Conservation (phyloP, 2,888 invertebrate species). For the Fragum sueziense region DNA sequence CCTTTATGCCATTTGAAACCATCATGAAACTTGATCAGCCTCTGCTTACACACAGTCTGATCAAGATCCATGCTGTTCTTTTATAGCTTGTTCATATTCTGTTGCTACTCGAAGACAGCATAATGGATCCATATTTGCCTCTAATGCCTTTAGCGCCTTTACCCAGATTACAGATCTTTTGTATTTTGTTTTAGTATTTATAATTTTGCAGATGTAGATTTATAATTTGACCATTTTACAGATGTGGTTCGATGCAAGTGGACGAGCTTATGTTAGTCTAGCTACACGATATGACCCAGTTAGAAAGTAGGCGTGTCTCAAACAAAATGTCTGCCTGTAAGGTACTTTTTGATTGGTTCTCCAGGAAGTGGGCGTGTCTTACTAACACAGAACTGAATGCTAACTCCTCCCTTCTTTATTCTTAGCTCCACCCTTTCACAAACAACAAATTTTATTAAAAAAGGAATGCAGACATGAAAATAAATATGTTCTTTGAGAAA, state of each 20-base stretch:
- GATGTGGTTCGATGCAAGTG: conserved; percentile 80
- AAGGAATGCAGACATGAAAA: too few relatives aligned
- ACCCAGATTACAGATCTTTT: not conserved
- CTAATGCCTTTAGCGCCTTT: not conserved
- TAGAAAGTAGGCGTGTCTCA: conserved; percentile 67
- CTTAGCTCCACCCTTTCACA: too few relatives aligned
- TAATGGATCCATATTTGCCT: too few relatives aligned
- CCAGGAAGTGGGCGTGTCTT: conserved; percentile 18
- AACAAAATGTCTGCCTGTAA: not conserved
- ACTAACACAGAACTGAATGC: conserved; percentile 10
- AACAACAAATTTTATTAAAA: too few relatives aligned
- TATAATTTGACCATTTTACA: conserved; percentile 59
- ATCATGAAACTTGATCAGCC: too few relatives aligned
- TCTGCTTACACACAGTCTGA: too few relatives aligned
- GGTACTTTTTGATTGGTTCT: conserved; percentile 10
- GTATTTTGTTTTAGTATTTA: not conserved
- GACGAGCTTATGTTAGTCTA: conserved; percentile 77
- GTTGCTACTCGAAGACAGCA: too few relatives aligned
- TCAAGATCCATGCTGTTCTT: too few relatives aligned
- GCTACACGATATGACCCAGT: conserved; percentile 79
- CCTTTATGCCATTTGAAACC: too few relatives aligned
- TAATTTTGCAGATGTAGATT: not conserved
- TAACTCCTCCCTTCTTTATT: conserved; percentile 5
- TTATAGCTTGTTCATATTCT: too few relatives aligned
- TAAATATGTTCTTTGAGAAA: too few relatives aligned